Conservation (phyloP, 2,113 vertebrate genomes). For the Sminthopsis crassicaudata region DNA sequence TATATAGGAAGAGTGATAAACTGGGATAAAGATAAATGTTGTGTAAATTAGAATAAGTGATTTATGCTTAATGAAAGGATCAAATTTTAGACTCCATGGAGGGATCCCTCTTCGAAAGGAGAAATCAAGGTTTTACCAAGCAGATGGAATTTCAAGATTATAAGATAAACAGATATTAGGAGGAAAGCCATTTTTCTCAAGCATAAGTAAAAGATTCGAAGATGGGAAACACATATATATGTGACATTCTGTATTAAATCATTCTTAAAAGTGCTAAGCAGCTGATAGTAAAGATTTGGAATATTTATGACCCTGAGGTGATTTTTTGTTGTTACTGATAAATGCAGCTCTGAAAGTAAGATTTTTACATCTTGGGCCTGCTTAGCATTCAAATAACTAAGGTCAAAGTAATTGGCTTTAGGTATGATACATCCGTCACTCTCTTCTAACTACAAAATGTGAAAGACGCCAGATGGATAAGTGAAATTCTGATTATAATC, state of each 20-base stretch:
- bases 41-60: neutral
- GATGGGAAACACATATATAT: neutral
- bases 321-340: neutral
- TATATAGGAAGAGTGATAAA: neutral
- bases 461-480: slow-evolving; percentile 62
- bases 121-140: neutral
- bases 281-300: neutral
- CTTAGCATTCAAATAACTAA: neutral
- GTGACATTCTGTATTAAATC: neutral
- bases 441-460: slow-evolving; percentile 35
- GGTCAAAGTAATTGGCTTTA: neutral
- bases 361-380: neutral
- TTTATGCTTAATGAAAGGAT: neutral
- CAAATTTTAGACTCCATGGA: neutral
- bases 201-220: neutral
- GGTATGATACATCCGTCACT: neutral
- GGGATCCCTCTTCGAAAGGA: neutral
- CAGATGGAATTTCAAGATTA: neutral
- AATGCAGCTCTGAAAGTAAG: neutral
- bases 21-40: neutral
- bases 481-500: slow-evolving; percentile 63
- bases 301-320: neutral
- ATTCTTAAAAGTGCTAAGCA: neutral
- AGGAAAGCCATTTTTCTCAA: neutral
- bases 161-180: neutral